Percentiles rank a stretch among this genome's conserved stretches.
Evolutionary conservation across 2,888 invertebrate species (phyloP).

Genomic region (Pterobdella sp.): DNA sequence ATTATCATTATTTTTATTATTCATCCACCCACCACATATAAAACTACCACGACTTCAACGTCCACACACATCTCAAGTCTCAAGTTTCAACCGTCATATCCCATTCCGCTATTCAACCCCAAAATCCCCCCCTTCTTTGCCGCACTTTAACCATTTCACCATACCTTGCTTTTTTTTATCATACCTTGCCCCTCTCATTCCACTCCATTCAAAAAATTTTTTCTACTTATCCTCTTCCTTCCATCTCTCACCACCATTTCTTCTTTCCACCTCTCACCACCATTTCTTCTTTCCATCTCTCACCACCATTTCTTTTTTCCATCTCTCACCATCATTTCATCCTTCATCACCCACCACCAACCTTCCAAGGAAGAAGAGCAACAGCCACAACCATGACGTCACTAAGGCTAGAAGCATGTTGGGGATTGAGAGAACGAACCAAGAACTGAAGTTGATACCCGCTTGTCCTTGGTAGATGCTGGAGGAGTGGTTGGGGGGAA

Average conservation of each 20-base stretch:
- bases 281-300: background rate
- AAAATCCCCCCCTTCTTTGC: too few relatives aligned
- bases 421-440: constrained; percentile 79
- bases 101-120: too few relatives aligned
- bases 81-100: too few relatives aligned
- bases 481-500: too few relatives aligned
- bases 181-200: background rate
- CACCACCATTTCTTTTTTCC: background rate
- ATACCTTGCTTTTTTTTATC: background rate
- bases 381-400: constrained; percentile 46
- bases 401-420: constrained; percentile 60
- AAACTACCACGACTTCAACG: too few relatives aligned
- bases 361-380: constrained; percentile 41
- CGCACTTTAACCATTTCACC: too few relatives aligned
- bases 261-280: background rate
- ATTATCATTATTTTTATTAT: too few relatives aligned
- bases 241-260: background rate
- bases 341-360: constrained; percentile 25
- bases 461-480: constrained; percentile 34
- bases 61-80: too few relatives aligned
- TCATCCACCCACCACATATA: too few relatives aligned
- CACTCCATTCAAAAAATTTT: background rate
- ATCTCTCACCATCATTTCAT: background rate
- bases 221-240: background rate
- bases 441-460: constrained; percentile 50